These are phyloP conservation scores for Dicerorhinus sumatrensis DNA, from an alignment of 2,113 vertebrate species.

Conservation along the genomic window DNA sequence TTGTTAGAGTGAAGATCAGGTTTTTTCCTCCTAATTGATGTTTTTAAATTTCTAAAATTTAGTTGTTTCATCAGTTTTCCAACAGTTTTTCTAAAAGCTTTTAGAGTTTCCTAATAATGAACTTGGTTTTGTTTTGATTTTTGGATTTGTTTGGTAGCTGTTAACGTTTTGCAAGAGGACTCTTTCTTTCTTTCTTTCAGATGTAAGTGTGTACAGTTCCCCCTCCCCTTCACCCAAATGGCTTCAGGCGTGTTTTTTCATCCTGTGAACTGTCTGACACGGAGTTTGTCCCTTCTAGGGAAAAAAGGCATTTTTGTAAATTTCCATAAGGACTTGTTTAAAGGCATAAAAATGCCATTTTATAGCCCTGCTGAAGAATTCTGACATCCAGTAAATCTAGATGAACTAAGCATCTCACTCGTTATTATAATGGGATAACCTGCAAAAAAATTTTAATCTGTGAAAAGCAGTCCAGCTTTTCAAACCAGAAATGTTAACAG, in stretches of 20 bases:
- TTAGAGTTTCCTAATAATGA: background rate
- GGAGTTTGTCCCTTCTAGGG: background rate
- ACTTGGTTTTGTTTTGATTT: background rate
- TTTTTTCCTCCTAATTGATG: background rate
- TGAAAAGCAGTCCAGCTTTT: background rate
- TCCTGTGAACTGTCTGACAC: background rate
- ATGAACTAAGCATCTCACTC: background rate
- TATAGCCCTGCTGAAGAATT: background rate
- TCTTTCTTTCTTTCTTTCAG: background rate
- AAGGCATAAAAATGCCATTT: background rate
- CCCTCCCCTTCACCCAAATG: background rate
- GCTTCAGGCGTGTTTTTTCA: background rate
- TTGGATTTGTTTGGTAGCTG: background rate
- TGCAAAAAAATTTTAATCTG: background rate
- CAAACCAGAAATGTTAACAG: background rate
- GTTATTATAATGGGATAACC: background rate
- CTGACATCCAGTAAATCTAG: background rate
- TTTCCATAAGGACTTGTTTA: background rate
- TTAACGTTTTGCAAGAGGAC: background rate
- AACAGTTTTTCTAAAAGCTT: background rate
- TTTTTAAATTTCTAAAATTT: background rate
- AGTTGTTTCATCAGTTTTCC: background rate
- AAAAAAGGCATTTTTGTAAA: background rate
- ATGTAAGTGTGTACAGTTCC: background rate
- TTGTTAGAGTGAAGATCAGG: slow-evolving; percentile 18